phyloP scores from a whole-genome alignment of 2,797 vertebrate genomes.

The Setipinna tenuifilis region DNA sequence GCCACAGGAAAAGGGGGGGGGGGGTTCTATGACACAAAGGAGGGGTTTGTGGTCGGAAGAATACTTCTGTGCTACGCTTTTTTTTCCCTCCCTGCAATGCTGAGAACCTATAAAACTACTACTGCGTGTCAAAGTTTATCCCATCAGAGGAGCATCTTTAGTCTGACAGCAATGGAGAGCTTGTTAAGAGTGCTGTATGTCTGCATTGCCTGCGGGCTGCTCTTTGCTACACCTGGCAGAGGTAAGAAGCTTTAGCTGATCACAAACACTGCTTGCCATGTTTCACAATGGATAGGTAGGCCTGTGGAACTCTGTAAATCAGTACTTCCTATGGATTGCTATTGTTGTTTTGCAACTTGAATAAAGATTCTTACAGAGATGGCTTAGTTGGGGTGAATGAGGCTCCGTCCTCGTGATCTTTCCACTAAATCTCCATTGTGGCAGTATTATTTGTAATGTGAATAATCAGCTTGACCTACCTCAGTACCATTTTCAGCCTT shows the following conservation, averaged over 20 bases:
- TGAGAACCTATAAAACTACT: background rate
- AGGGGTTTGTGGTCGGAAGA: slow-evolving; percentile 2
- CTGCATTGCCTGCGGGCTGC: background rate
- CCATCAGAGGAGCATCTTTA: background rate
- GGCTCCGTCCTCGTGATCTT: background rate
- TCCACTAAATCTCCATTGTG: background rate
- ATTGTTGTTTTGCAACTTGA: too few relatives aligned
- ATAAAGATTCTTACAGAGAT: too few relatives aligned
- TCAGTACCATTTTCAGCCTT: background rate
- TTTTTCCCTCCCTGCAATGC: background rate
- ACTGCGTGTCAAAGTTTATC: background rate
- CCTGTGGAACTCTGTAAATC: too few relatives aligned
- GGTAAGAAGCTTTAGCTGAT: background rate
- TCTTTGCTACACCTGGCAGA: background rate
- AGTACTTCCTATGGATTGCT: too few relatives aligned
- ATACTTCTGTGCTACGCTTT: background rate
- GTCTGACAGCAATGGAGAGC: background rate
- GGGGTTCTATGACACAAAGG: background rate
- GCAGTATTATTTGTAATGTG: background rate
- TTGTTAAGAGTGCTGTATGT: background rate
- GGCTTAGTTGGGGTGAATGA: too few relatives aligned
- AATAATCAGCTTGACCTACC: background rate
- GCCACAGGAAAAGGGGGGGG: background rate
- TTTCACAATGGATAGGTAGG: too few relatives aligned
- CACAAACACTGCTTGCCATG: background rate